These are phyloP conservation scores for Antechinus flavipes DNA, from an alignment of 2,113 vertebrate species.

Conservation along the genomic window DNA sequence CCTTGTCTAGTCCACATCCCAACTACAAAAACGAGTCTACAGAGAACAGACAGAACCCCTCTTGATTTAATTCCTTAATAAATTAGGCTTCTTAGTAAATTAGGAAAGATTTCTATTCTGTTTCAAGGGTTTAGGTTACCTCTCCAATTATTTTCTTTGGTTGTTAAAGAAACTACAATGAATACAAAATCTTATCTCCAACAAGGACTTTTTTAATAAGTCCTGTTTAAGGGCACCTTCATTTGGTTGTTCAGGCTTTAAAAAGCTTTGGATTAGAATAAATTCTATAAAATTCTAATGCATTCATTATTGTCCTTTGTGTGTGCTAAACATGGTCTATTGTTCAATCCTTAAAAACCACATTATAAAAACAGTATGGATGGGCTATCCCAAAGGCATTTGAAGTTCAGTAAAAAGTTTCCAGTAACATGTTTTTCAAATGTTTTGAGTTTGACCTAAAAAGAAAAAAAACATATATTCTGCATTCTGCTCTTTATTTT, in stretches of 20 bases:
- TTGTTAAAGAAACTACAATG: not conserved
- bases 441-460: not conserved
- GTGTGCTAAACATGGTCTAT: not conserved
- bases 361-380: not conserved
- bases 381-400: not conserved
- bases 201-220: not conserved
- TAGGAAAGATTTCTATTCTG: not conserved
- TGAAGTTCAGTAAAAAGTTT: conserved; percentile 9
- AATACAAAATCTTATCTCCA: not conserved
- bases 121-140: not conserved
- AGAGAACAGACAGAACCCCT: not conserved
- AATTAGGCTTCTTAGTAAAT: not conserved
- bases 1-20: not conserved
- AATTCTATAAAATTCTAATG: not conserved
- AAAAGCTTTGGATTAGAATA: conserved; percentile 1
- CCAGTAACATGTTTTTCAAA: conserved; percentile 4
- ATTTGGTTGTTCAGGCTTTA: not conserved
- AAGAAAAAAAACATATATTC: not conserved
- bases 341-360: conserved; percentile 7
- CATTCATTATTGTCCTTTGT: conserved; percentile 12
- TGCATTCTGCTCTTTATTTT: conserved; percentile 14
- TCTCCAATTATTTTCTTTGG: not conserved
- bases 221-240: not conserved
- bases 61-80: not conserved
- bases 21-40: not conserved